Evolutionary conservation across 2,888 invertebrate species (phyloP).

Genomic region (Elysia crispata): DNA sequence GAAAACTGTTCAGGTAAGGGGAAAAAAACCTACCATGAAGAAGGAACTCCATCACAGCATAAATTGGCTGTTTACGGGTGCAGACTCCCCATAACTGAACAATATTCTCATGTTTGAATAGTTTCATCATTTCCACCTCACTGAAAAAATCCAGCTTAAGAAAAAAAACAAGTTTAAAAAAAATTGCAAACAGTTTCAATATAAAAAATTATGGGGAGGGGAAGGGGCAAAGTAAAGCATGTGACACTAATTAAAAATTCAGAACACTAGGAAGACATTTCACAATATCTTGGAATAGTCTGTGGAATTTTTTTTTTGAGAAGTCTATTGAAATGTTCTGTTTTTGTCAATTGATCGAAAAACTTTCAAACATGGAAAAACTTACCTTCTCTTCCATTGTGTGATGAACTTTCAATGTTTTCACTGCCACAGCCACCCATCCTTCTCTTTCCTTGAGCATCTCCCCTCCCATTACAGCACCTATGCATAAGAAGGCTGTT

Average conservation of each 20-base stretch:
- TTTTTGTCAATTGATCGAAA: no score
- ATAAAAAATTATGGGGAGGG: no score
- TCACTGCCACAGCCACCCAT: slow-evolving; percentile 84
- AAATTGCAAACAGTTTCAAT: no score
- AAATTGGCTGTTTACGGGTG: slow-evolving; percentile 90
- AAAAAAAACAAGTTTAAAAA: background rate
- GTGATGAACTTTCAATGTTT: slow-evolving; percentile 90
- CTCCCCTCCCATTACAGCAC: slow-evolving; percentile 94
- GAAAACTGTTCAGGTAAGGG: background rate
- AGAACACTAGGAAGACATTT: no score
- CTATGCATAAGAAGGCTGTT: background rate
- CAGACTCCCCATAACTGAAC: slow-evolving; percentile 91
- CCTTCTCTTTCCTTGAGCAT: slow-evolving; percentile 84
- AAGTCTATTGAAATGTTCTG: no score
- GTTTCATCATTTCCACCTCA: slow-evolving; percentile 96
- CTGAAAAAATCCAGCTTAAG: slow-evolving; percentile 88
- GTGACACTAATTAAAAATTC: no score
- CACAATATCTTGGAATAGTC: no score
- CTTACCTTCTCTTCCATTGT: slow-evolving; percentile 86
- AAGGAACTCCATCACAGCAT: slow-evolving; percentile 96
- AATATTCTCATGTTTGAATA: slow-evolving; percentile 93
- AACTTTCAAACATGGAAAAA: no score
- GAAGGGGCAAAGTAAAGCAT: no score
- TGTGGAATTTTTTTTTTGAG: no score
- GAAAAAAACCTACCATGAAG: slow-evolving; percentile 82